Evolutionary conservation across 2,113 vertebrate genomes (phyloP).

Genomic region (Pyxicephalus adspersus): DNA sequence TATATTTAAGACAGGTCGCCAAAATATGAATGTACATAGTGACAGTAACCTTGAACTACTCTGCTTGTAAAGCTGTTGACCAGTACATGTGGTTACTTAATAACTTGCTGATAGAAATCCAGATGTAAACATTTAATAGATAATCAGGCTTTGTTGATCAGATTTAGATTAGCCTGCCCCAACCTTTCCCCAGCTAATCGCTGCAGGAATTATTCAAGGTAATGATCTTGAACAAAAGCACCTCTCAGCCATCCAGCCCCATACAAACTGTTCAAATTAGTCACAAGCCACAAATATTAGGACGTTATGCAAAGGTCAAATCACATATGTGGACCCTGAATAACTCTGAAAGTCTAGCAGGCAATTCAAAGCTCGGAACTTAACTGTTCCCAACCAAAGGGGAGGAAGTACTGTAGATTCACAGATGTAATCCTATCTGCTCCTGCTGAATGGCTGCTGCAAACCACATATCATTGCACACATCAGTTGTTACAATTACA

Average conservation of each 20-base stretch:
- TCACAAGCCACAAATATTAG: constrained; percentile 57
- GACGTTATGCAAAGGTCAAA: constrained; percentile 56
- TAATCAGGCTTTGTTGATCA: constrained; percentile 56
- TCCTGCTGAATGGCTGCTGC: constrained; percentile 12
- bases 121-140: constrained; percentile 55
- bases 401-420: constrained; percentile 13
- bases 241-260: constrained; percentile 52
- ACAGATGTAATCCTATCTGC: constrained; percentile 27
- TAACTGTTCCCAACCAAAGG: constrained; percentile 37
- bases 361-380: constrained; percentile 30
- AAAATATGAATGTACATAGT: too few relatives aligned
- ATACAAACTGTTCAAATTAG: constrained; percentile 57
- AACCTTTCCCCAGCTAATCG: constrained; percentile 49
- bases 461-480: constrained; percentile 34
- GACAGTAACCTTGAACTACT: too few relatives aligned
- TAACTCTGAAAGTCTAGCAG: constrained; percentile 38
- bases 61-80: neutral
- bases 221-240: constrained; percentile 57
- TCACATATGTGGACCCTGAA: constrained; percentile 53
- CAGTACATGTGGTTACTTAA: constrained; percentile 36
- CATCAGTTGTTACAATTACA: constrained; percentile 37
- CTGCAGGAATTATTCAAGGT: constrained; percentile 58
- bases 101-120: constrained; percentile 38
- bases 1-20: too few relatives aligned
- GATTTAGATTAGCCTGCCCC: constrained; percentile 53